Evolutionary conservation across 64 coral and sea anemone genomes (phyloP), one percentile per base, ranked within the genome.

Genomic region (Acropora tenuis): DNA sequence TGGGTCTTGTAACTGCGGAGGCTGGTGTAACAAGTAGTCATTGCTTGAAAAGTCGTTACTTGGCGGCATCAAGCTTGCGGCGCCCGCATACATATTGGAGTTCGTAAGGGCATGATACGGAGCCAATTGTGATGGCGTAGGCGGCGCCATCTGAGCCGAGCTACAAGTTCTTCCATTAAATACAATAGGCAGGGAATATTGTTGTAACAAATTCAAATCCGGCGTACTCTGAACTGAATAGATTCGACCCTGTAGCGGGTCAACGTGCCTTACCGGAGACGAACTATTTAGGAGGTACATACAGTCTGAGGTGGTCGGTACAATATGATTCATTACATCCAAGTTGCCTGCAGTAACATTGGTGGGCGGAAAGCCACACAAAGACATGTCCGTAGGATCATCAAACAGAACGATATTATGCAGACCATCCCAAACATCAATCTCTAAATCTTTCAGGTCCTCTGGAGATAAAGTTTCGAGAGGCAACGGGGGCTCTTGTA

Each of bases 171-270:
- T 94, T 71, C 86, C 89, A 40, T 93, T 79, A 53, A 84, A 80
- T 10, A 87, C 82, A 15, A 94, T 12, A 73, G 89, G 3, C 17
- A 61, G 58, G 6, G 40, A 67, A 17, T 86, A 41, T 8, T 77
- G 49, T 16, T 77, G 81, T 2, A 77, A 41, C 10, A 94, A 82
- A 72, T 80, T 52, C 61, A 99, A 75, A 78, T 96, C 90, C 19
- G 94, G 84, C 12, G 89, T 90, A 89, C 91, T 93, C 4, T 85
- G 75, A 8, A 89, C 94, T 43, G 94, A 91, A 55, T 88, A 97
- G 18, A 97, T 94, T 82, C 90, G 87, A 88, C 78, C 80, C 89
- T 83, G 50, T 50, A 84, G 55, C 41, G 66, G 61, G 10, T 83
- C 50, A 4, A 40, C 13, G 41, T 73, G 82, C 67, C 90, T 46